Conservation (phyloP, 2,797 vertebrate species). For the Danionella dracula region DNA sequence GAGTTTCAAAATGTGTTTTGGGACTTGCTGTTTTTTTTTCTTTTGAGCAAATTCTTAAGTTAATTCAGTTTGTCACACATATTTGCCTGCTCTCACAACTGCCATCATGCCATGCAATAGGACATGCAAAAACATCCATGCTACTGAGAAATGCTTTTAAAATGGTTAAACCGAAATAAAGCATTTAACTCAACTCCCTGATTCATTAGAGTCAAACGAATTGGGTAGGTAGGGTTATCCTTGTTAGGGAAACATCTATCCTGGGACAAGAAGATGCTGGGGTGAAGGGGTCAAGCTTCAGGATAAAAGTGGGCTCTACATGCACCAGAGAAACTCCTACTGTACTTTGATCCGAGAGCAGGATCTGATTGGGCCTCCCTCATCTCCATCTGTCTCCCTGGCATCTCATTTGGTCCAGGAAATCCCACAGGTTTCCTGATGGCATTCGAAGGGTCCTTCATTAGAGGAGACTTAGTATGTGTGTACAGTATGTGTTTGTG, state of each 20-base stretch:
- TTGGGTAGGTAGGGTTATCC: slow-evolving; percentile 18
- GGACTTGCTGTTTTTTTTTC: too few species aligned
- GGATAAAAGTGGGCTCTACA: slow-evolving; percentile 57
- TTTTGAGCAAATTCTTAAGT: too few species aligned
- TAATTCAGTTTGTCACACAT: neutral
- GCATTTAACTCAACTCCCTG: neutral
- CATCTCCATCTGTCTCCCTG: slow-evolving; percentile 79
- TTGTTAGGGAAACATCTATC: slow-evolving; percentile 17
- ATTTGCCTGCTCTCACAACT: slow-evolving; percentile 29
- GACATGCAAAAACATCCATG: slow-evolving; percentile 68
- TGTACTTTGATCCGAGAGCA: slow-evolving; percentile 80
- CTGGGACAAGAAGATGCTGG: slow-evolving; percentile 35
- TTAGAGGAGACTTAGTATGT: slow-evolving; percentile 57
- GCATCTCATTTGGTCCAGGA: slow-evolving; percentile 78
- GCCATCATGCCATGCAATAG: slow-evolving; percentile 75
- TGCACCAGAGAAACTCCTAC: slow-evolving; percentile 79
- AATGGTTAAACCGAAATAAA: neutral
- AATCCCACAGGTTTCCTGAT: slow-evolving; percentile 79
- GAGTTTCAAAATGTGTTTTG: too few species aligned
- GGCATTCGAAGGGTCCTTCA: slow-evolving; percentile 72
- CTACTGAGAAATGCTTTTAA: neutral
- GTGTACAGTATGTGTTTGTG: neutral
- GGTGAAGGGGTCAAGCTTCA: slow-evolving; percentile 32
- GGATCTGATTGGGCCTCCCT: slow-evolving; percentile 81
- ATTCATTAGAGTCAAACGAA: neutral